Conservation (phyloP, 1,140 invertebrate genomes). For the Drosophila simulans region DNA sequence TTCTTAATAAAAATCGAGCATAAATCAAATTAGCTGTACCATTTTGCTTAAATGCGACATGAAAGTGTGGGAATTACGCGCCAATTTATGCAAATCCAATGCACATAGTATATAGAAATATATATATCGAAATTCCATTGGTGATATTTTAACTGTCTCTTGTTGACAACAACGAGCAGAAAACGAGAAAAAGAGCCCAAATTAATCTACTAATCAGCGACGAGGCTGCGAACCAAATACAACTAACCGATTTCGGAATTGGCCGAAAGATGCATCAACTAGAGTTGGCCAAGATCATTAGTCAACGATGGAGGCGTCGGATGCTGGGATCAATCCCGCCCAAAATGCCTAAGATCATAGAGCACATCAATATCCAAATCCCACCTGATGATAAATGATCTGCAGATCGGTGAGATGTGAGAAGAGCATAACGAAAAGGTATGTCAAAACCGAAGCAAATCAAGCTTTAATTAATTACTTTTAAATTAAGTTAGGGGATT, state of each 20-base stretch:
- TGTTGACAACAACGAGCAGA: conserved; percentile 65
- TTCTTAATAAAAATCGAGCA: conserved; percentile 68
- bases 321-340: conserved; percentile 19
- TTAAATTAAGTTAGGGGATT: conserved; percentile 7
- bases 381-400: conserved; percentile 25
- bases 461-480: conserved; percentile 24
- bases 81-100: conserved; percentile 74
- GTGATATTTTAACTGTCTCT: conserved; percentile 80
- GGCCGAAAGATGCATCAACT: conserved; percentile 25
- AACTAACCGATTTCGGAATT: conserved; percentile 27
- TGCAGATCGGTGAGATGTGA: conserved; percentile 23
- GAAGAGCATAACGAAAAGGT: conserved; percentile 44
- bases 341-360: neutral
- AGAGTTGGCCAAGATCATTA: conserved; percentile 52
- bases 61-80: conserved; percentile 77
- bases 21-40: conserved; percentile 78
- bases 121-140: conserved; percentile 17
- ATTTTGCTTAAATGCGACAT: conserved; percentile 76
- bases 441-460: conserved; percentile 16
- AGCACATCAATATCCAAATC: neutral
- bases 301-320: conserved; percentile 67
- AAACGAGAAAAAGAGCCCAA: conserved; percentile 12
- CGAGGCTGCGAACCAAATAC: conserved; percentile 61
- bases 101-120: neutral
- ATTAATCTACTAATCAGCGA: conserved; percentile 75